These are phyloP conservation scores for Digitonthophagus gazella DNA, from an alignment of 2,888 invertebrate species.

Conservation along the genomic window DNA sequence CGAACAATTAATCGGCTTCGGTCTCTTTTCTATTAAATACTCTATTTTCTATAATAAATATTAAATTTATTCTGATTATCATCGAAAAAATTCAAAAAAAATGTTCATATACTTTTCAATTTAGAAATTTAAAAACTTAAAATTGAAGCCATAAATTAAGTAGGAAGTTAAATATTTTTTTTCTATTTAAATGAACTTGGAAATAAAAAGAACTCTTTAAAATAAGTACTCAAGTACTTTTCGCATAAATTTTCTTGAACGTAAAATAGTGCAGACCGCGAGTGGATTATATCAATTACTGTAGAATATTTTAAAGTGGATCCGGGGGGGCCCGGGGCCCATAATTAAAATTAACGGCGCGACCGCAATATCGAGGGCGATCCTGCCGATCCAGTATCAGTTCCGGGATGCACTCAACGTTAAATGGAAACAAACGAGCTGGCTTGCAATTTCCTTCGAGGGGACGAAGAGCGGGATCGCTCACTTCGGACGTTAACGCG, in stretches of 20 bases:
- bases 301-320: not conserved
- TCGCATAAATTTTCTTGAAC: not conserved
- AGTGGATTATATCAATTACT: not conserved
- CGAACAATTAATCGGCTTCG: too few species aligned
- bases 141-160: too few species aligned
- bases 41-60: too few species aligned
- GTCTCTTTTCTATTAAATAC: too few species aligned
- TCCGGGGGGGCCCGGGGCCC: not conserved
- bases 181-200: too few species aligned
- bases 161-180: too few species aligned
- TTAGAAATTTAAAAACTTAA: too few species aligned
- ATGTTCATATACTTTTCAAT: too few species aligned
- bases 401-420: not conserved
- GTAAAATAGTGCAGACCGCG: not conserved
- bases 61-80: too few species aligned
- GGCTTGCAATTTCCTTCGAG: not conserved
- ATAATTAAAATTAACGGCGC: not conserved
- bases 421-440: not conserved
- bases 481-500: not conserved
- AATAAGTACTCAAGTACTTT: not conserved
- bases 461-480: not conserved
- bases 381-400: not conserved
- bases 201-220: too few species aligned
- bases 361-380: not conserved
- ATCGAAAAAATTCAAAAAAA: too few species aligned